Percentiles rank a stretch among this genome's conserved stretches.
Conservation (phyloP, 2,888 invertebrate genomes). For the Rhagophthalmus giganteus region DNA sequence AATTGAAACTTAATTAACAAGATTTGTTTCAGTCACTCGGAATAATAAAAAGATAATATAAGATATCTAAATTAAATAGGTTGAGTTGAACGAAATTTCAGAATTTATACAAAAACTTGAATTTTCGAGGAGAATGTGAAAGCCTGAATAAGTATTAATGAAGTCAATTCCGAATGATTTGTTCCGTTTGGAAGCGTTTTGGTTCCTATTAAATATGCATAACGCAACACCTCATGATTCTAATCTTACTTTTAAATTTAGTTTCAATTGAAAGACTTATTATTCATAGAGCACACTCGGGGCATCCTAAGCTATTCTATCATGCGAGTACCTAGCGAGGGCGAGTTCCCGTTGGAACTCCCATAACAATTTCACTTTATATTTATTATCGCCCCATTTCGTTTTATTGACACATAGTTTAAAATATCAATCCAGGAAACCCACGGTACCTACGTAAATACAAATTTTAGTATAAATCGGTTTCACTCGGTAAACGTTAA, state of each 20-base stretch:
- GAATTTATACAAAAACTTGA: not conserved
- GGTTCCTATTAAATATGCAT: slow-evolving; percentile 35
- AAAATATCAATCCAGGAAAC: slow-evolving; percentile 50
- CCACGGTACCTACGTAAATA: too few species aligned
- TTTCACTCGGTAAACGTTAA: slow-evolving; percentile 37
- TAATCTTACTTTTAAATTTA: slow-evolving; percentile 45
- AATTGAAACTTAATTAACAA: not conserved
- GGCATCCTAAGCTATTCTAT: slow-evolving; percentile 36
- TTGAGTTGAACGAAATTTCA: not conserved
- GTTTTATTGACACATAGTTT: slow-evolving; percentile 50
- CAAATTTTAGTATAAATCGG: slow-evolving; percentile 41
- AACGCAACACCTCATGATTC: slow-evolving; percentile 35
- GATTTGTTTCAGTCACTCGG: not conserved
- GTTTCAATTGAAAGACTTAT: slow-evolving; percentile 43
- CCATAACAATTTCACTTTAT: slow-evolving; percentile 51
- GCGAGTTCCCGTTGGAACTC: slow-evolving; percentile 31
- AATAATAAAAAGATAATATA: not conserved
- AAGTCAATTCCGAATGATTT: slow-evolving; percentile 33
- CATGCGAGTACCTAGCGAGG: slow-evolving; percentile 25
- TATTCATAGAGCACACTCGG: slow-evolving; percentile 37
- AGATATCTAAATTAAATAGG: not conserved
- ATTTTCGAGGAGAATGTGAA: slow-evolving; percentile 5
- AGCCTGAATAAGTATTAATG: slow-evolving; percentile 30
- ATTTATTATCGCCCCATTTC: slow-evolving; percentile 49
- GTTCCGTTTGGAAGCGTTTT: slow-evolving; percentile 28